Evolutionary conservation across 2,888 invertebrate species (phyloP), one percentile per base, ranked within the genome.

Genomic region (Boloria selene): DNA sequence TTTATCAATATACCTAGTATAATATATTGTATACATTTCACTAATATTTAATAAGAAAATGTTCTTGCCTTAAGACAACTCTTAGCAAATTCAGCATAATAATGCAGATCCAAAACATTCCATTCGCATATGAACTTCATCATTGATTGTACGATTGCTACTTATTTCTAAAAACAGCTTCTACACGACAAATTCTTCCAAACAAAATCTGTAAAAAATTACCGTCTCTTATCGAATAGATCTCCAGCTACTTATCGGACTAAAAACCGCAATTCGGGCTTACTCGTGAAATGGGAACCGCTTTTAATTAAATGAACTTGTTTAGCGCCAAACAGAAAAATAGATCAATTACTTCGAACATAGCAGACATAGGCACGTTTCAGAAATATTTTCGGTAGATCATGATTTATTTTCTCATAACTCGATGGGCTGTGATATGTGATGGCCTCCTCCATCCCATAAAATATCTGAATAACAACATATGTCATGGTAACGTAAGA

Each of bases 401-500:
- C 26, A 18, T 64, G 68, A 70, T 70, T 70, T 70, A 70, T 65
- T 49, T 51, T 61, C 70, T 68, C 70, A 70, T 70, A 70, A 70
- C 70, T 66, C 65, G 65, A 70, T 68, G 64, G 70, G 63, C 42
- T 42, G 55, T 70, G 68, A 70, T 70, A 70, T 66, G 70, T 61
- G 65, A 70, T 68, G 61, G 60, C 63, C 70, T 58, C 16, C 54
- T 49, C 53, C 54, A 26, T 42, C 56, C 70, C 68, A 70, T 70
- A 70, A 70, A 70, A 50, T 70, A 70, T 70, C 64, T 64, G 65
- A 70, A 70, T 66, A 68, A 68, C 65, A 61, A 65, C 65, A 70
- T 68, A 70, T 49, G 65, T 70, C 70, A 70, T 64, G 45, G 65
- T 18, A 51, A 65, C 16, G 67, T 70, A 65, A 64, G 70, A 65